phyloP scores from a whole-genome alignment of 2,888 invertebrate genomes.

The Nephrotoma guestfalica region DNA sequence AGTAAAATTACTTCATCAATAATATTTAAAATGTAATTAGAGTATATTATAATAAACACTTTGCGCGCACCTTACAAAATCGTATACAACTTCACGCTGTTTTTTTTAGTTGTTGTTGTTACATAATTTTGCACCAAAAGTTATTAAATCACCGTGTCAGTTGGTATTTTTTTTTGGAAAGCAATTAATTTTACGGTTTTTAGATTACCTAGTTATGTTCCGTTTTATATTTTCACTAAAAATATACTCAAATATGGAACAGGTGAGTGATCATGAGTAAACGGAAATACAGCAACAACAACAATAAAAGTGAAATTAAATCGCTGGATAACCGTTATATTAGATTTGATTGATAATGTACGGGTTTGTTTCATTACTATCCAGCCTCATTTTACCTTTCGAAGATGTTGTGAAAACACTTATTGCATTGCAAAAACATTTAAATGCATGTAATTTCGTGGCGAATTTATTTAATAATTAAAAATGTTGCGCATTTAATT shows the following conservation, averaged over 20 bases:
- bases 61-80: neutral
- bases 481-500: no score
- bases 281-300: neutral
- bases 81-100: neutral
- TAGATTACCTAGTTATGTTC: neutral
- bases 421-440: no score
- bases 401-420: no score
- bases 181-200: neutral
- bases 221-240: neutral
- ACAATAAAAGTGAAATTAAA: neutral
- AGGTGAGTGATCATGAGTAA: neutral
- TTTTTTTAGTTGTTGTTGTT: neutral
- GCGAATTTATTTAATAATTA: no score
- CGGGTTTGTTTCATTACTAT: no score
- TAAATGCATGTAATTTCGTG: no score
- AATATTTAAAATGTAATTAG: neutral
- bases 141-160: neutral
- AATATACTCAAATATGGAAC: neutral
- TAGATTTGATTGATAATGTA: neutral
- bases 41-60: neutral
- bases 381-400: no score
- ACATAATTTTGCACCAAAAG: neutral
- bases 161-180: neutral
- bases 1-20: neutral
- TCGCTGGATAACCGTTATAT: neutral